Evolutionary conservation across 2,113 vertebrate species (phyloP), one percentile per base, ranked within the genome.

Genomic region (Meles meles): DNA sequence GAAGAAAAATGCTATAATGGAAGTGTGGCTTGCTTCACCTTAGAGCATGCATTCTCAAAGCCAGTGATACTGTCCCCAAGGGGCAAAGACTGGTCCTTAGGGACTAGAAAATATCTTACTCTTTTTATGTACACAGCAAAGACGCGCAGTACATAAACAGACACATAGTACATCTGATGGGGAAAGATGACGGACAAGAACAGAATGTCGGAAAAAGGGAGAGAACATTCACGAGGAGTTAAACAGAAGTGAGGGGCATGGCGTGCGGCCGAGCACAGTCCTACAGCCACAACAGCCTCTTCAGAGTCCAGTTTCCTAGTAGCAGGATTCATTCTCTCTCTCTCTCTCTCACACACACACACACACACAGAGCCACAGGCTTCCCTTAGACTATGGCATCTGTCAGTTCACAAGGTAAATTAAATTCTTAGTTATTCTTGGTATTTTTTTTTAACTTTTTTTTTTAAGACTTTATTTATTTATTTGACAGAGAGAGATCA

Each of bases 241-340:
- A 63, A 89, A 55, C 21, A 21, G 6, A 17, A 1, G 11, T 27
- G 31, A 2, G 23, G 7, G 37, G 21, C 29, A 11, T 6, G 61
- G 59, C 15, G 1, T 3, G 29, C 21, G 11, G 15, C 14, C 0
- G 2, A 29, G 55, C 69, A 31, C 14, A 21, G 71, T 20, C 27
- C 10, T 34, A 8, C 0, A 13, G 42, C 0, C 11, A 12, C 10
- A 20, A 11, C 0, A 29, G 90, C 65, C 52, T 23, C 25, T 29
- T 47, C 61, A 3, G 11, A 5, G 37, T 69, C 31, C 17, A 18
- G 74, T 25, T 25, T 34, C 34, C 72, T 31, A 7, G 27, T 2
- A 57, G 74, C 84, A 71, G 49, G 55, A 87, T 44, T n/a, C 3
- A 52, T 52, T 9, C 8, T 10, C 67, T 34, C 31, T 34, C 65